Evolutionary conservation across 2,797 vertebrate species (phyloP).

Genomic region (Esox lucius): DNA sequence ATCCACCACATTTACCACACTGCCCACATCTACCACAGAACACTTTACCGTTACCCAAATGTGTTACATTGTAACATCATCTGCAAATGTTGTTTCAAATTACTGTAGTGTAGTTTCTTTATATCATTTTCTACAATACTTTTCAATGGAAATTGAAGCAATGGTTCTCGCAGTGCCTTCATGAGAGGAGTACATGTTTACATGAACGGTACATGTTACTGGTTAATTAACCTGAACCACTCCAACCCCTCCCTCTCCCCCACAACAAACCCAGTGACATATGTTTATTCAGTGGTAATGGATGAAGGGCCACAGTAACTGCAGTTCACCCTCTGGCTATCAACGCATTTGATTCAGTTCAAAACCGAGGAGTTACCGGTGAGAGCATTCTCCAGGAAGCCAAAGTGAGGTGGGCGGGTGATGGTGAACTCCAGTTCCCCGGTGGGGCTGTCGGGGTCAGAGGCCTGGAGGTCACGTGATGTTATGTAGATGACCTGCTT

Average conservation of each 20-base stretch:
- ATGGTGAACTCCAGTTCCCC: constrained; percentile 69
- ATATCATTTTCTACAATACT: too few species aligned
- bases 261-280: neutral
- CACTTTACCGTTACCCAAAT: neutral
- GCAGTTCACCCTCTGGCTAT: neutral
- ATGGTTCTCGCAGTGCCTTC: neutral
- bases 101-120: neutral
- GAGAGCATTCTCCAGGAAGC: constrained; percentile 71
- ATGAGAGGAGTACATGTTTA: too few species aligned
- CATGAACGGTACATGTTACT: neutral
- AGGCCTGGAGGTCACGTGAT: constrained; percentile 61
- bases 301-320: too few species aligned
- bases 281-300: neutral
- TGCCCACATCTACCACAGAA: too few species aligned
- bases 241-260: neutral
- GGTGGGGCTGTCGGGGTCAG: constrained; percentile 58
- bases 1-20: neutral
- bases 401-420: constrained; percentile 61
- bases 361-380: constrained; percentile 43
- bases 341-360: neutral
- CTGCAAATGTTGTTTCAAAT: neutral
- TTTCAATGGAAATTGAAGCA: too few species aligned
- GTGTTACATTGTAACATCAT: neutral
- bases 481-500: constrained; percentile 63
- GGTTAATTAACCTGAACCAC: neutral